Conservation (phyloP, 2,888 invertebrate species). For the Parnassius orleans region DNA sequence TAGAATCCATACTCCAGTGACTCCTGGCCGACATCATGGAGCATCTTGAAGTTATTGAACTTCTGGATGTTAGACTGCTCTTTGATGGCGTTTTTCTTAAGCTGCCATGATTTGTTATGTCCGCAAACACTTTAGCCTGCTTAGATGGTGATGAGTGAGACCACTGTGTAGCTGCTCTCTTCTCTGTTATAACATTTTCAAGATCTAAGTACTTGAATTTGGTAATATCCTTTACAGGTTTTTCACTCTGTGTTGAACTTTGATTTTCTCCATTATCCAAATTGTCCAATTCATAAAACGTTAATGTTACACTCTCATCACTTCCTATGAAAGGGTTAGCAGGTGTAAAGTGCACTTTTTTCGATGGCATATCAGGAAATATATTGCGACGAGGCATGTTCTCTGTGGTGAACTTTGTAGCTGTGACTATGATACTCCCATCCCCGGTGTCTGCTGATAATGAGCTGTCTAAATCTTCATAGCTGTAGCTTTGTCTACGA, state of each 20-base stretch:
- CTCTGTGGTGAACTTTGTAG: constrained; percentile 69
- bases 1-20: constrained; percentile 57
- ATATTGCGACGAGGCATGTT: constrained; percentile 71
- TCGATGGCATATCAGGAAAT: constrained; percentile 61
- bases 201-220: constrained; percentile 73
- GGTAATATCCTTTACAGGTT: constrained; percentile 53
- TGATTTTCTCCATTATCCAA: constrained; percentile 51
- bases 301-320: constrained; percentile 74
- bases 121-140: constrained; percentile 61
- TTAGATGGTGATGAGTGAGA: constrained; percentile 68
- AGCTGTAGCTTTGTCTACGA: constrained; percentile 62
- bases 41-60: constrained; percentile 54
- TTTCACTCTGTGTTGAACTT: constrained; percentile 39
- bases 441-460: constrained; percentile 81
- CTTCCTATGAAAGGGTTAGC: constrained; percentile 72
- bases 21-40: constrained; percentile 55
- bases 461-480: constrained; percentile 81
- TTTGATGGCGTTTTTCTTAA: constrained; percentile 70
- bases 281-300: constrained; percentile 71
- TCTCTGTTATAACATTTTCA: constrained; percentile 61
- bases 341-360: constrained; percentile 73
- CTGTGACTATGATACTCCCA: constrained; percentile 76
- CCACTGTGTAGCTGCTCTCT: constrained; percentile 57
- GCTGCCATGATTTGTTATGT: constrained; percentile 54
- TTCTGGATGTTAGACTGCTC: constrained; percentile 58